phyloP scores from a whole-genome alignment of 2,888 invertebrate genomes.

The Polyommatus iphigenia region DNA sequence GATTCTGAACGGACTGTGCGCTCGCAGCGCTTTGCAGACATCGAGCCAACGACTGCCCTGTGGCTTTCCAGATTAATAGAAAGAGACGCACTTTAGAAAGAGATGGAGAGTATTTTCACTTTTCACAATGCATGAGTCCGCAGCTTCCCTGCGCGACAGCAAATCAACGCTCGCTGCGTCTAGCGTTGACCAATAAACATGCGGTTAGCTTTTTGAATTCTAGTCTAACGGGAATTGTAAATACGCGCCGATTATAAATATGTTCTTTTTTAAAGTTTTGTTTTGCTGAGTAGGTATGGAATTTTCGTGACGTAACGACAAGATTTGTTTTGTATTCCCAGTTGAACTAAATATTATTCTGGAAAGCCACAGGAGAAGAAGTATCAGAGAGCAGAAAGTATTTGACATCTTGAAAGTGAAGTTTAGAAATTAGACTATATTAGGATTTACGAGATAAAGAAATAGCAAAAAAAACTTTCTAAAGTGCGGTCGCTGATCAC shows the following conservation, averaged over 20 bases:
- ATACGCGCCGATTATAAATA: too few species aligned
- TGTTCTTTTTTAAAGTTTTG: too few species aligned
- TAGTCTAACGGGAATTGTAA: too few species aligned
- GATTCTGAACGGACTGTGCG: slow-evolving; percentile 1
- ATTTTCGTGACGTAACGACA: too few species aligned
- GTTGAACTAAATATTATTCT: neutral
- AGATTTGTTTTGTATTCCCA: neutral
- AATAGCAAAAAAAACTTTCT: slow-evolving; percentile 2
- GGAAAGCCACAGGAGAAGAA: neutral
- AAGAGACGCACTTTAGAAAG: neutral
- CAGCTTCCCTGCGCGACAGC: too few species aligned
- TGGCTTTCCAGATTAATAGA: slow-evolving; percentile 11
- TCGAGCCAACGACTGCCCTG: neutral
- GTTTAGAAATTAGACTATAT: neutral
- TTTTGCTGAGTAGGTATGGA: too few species aligned
- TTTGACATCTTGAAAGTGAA: neutral
- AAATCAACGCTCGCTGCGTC: too few species aligned
- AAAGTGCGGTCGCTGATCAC: neutral
- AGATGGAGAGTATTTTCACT: neutral
- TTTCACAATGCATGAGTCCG: too few species aligned
- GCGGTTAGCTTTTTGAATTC: too few species aligned
- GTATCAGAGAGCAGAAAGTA: neutral
- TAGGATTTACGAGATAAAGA: neutral
- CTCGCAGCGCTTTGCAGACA: neutral
- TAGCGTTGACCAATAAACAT: too few species aligned